These are phyloP conservation scores for Chlorops oryzae DNA, from an alignment of 1,140 invertebrate species.

Conservation along the genomic window DNA sequence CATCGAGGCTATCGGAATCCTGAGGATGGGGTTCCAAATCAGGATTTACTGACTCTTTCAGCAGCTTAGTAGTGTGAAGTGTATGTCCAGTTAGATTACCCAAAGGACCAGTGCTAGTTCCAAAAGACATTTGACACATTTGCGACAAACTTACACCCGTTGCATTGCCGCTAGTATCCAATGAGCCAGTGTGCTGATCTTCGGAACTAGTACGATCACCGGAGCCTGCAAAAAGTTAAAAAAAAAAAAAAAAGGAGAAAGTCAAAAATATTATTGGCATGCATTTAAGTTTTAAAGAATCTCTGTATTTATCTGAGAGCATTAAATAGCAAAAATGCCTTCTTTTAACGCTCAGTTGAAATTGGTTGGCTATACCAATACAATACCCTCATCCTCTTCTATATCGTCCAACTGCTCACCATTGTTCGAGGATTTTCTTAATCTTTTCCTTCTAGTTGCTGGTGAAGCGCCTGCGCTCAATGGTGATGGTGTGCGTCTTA, in stretches of 20 bases:
- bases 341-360: too few species aligned
- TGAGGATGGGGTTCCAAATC: conserved; percentile 41
- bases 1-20: conserved; percentile 42
- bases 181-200: conserved; percentile 49
- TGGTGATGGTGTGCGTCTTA: conserved; percentile 42
- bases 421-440: conserved; percentile 62
- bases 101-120: conserved; percentile 19
- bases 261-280: too few species aligned
- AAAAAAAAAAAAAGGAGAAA: too few species aligned
- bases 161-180: conserved; percentile 32
- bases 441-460: conserved; percentile 54
- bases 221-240: conserved; percentile 50
- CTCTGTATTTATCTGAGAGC: too few species aligned
- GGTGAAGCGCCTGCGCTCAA: conserved; percentile 42
- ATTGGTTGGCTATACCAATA: too few species aligned
- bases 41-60: conserved; percentile 38
- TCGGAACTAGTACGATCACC: conserved; percentile 49
- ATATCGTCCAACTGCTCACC: conserved; percentile 37
- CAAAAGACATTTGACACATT: conserved; percentile 45
- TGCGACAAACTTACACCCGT: conserved; percentile 40
- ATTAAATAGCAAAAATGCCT: too few species aligned
- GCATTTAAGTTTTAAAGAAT: too few species aligned
- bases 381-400: too few species aligned
- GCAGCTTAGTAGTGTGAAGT: conserved; percentile 38
- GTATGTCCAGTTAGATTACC: conserved; percentile 32